phyloP scores from a whole-genome alignment of 2,888 invertebrate species.

The Conistra vaccinii region DNA sequence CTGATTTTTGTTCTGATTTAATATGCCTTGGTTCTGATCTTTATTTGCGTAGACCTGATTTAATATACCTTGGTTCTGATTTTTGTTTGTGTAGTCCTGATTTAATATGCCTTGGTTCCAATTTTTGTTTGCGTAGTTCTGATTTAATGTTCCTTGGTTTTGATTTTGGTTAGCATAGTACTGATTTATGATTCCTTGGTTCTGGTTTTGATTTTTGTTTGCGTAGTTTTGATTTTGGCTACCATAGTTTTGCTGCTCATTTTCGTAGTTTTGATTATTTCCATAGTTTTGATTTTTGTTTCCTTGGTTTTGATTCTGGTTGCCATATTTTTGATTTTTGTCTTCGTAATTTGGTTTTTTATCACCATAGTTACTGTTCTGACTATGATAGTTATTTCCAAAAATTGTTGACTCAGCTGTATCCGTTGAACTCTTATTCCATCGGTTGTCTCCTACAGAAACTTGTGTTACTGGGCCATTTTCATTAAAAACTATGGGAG shows the following conservation, averaged over 20 bases:
- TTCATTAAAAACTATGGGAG: constrained; percentile 72
- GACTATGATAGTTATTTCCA: constrained; percentile 64
- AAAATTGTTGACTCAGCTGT: constrained; percentile 63
- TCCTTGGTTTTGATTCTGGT: constrained; percentile 16
- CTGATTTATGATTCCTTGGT: constrained; percentile 16
- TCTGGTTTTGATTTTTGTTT: constrained; percentile 34
- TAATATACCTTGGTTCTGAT: constrained; percentile 55
- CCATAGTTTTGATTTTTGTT: constrained; percentile 19
- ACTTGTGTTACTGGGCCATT: constrained; percentile 73
- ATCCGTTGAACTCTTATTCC: constrained; percentile 80
- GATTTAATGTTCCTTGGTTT: constrained; percentile 44
- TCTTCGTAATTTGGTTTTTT: constrained; percentile 60
- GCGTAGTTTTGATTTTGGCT: constrained; percentile 35
- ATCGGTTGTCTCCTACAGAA: constrained; percentile 80
- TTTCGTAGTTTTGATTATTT: constrained; percentile 53
- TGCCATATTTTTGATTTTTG: constrained; percentile 40
- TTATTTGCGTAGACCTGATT: constrained; percentile 54
- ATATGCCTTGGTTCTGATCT: constrained; percentile 49
- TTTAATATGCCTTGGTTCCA: constrained; percentile 48
- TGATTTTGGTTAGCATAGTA: constrained; percentile 28
- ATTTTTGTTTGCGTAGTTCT: constrained; percentile 2
- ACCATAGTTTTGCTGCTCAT: constrained; percentile 35
- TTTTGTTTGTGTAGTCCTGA: constrained; percentile 42
- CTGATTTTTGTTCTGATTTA: constrained; percentile 32
- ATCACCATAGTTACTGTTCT: constrained; percentile 56